Conservation (phyloP, 2,797 vertebrate species). For the Tiaroga cobitis region DNA sequence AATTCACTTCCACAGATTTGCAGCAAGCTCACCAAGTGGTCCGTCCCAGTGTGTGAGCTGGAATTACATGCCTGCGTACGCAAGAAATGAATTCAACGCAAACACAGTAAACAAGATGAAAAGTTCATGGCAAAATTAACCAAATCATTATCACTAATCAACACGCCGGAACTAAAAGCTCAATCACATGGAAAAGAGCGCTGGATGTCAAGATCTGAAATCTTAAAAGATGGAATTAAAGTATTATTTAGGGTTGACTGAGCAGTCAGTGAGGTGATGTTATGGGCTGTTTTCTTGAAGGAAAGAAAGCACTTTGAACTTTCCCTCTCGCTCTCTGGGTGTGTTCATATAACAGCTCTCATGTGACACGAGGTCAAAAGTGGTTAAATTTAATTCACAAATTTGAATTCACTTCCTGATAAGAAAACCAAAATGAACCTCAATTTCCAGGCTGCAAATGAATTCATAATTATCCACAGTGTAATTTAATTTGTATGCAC, state of each 20-base stretch:
- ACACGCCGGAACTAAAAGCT: conserved; percentile 6
- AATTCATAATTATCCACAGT: too few relatives aligned
- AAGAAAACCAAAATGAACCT: not conserved
- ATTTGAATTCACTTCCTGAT: not conserved
- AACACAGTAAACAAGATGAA: not conserved
- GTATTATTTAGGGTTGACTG: conserved; percentile 17
- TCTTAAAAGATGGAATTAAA: conserved; percentile 26
- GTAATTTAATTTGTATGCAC: not conserved
- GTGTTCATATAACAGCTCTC: not conserved
- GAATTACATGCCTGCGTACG: not conserved
- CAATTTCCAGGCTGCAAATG: not conserved
- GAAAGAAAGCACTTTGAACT: conserved; percentile 6
- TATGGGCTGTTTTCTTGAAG: conserved; percentile 13
- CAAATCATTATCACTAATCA: conserved; percentile 36
- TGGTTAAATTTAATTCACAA: not conserved
- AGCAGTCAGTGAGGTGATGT: conserved; percentile 28
- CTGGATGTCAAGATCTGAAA: conserved; percentile 7
- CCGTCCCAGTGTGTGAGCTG: conserved; percentile 11
- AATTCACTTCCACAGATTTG: conserved; percentile 10
- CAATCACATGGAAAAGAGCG: not conserved
- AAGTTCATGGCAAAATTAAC: conserved; percentile 40
- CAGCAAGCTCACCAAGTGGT: not conserved
- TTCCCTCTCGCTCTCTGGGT: not conserved
- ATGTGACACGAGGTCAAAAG: not conserved
- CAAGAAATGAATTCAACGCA: conserved; percentile 23